Evolutionary conservation across 2,888 invertebrate species (phyloP), one percentile per base, ranked within the genome.

Genomic region (Trimorus sp.): DNA sequence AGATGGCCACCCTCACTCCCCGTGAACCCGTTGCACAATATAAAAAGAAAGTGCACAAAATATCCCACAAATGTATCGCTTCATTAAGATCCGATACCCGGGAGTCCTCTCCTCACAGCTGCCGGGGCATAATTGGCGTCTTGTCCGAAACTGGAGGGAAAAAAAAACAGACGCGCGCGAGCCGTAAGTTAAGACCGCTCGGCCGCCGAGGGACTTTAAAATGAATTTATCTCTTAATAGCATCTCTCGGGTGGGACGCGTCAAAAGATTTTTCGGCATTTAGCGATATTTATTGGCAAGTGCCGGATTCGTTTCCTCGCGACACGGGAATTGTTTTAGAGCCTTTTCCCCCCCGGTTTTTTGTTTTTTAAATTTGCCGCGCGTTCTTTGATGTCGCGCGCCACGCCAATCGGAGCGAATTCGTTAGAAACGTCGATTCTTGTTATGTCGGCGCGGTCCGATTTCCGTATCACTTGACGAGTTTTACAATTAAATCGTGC

Each of bases 221-320:
- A 36, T 15, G 42, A 42, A 70, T 70, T 78, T 70, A 78, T 70
- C 70, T 78, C 26, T 45, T 15, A 49, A 70, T 65, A 54, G 58
- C 9, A 78, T 65, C 70, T 65, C 42, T 58, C 51, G 58, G 63
- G n/a, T 40, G 63, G 65, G 48, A 7, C 11, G 65, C 58, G 65
- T 74, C 42, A 69, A 69, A 62, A 77, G 77, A 77, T 77, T 70
- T 54, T 68, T 69, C 69, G 77, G 58, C 56, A 56, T 63, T 70
- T 65, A 77, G 51, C 56, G 51, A 62, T 77, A 77, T 77, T 77
- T 65, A 77, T 77, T 70, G 26, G 49, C 63, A n/a, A n/a, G n/a
- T n/a, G n/a, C 45, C 37, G 36, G 49, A 12, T 3, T 49, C 12
- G 1, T 9, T 71, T 51, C 16, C 45, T 56, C 40, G 40, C 40